phyloP scores from a whole-genome alignment of 2,888 invertebrate genomes.

The Furcula furcula region DNA sequence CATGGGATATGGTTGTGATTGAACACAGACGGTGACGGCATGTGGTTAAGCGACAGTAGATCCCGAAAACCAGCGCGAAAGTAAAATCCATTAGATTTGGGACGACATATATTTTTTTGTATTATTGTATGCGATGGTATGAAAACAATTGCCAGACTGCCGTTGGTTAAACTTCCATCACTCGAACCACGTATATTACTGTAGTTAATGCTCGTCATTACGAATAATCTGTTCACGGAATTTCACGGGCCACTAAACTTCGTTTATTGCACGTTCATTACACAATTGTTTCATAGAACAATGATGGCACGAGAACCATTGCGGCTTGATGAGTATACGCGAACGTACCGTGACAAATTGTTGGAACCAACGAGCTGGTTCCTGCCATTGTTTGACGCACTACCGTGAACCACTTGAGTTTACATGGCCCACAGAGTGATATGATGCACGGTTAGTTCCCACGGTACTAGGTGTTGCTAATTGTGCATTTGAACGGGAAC shows the following conservation, averaged over 20 bases:
- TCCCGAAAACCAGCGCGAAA: no score
- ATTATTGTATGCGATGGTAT: no score
- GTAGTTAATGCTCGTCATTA: no score
- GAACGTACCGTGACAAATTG: slow-evolving; percentile 50
- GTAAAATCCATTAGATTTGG: no score
- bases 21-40: no score
- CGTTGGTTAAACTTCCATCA: no score
- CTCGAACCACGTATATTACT: no score
- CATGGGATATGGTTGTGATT: no score
- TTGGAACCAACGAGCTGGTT: slow-evolving; percentile 57
- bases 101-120: no score
- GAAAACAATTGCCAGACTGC: no score
- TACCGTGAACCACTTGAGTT: slow-evolving; percentile 50
- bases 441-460: slow-evolving; percentile 46
- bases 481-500: slow-evolving; percentile 16
- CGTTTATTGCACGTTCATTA: slow-evolving; percentile 41
- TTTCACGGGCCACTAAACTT: slow-evolving; percentile 41
- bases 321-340: slow-evolving; percentile 41
- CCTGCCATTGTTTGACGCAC: slow-evolving; percentile 63
- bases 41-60: no score
- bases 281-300: slow-evolving; percentile 44
- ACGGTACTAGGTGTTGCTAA: slow-evolving; percentile 35
- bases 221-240: slow-evolving; percentile 32
- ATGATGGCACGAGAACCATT: slow-evolving; percentile 34
- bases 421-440: slow-evolving; percentile 31